Evolutionary conservation across 2,797 vertebrate species (phyloP).

Genomic region (Hephaestus fuliginosus): DNA sequence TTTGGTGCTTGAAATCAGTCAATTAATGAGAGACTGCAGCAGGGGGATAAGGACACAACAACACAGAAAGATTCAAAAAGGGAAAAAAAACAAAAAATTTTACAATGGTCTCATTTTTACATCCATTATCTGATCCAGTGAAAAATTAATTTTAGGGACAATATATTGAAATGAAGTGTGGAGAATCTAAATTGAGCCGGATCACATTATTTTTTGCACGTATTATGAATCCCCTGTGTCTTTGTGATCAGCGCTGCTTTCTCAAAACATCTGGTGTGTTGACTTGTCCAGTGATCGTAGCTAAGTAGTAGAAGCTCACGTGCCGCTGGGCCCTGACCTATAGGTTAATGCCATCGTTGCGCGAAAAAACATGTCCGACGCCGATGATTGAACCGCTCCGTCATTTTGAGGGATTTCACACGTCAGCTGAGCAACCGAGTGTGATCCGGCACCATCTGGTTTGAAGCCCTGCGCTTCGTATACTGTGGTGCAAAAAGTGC

Average conservation of each 20-base stretch:
- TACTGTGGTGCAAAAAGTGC: conserved; percentile 23
- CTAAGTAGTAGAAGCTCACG: conserved; percentile 22
- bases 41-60: conserved; percentile 41
- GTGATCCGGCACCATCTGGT: conserved; percentile 66
- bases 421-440: conserved; percentile 56
- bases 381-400: conserved; percentile 60
- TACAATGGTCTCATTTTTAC: conserved; percentile 17
- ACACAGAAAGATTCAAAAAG: conserved; percentile 9
- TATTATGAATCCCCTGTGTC: background rate
- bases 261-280: conserved; percentile 47
- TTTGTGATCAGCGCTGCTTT: conserved; percentile 21
- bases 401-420: conserved; percentile 61
- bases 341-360: background rate
- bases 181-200: conserved; percentile 5
- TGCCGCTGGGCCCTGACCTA: conserved; percentile 46
- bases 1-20: conserved; percentile 49
- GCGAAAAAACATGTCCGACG: conserved; percentile 8
- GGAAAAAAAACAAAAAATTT: conserved; percentile 14
- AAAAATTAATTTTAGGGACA: conserved; percentile 34
- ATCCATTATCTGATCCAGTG: background rate
- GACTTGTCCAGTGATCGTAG: conserved; percentile 52
- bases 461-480: conserved; percentile 12
- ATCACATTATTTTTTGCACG: conserved; percentile 1
- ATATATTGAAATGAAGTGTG: background rate
- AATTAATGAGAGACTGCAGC: conserved; percentile 51